Base-by-base conservation (phyloP, 2,113 vertebrate genomes). In the Cryptotis parvus region DNA sequence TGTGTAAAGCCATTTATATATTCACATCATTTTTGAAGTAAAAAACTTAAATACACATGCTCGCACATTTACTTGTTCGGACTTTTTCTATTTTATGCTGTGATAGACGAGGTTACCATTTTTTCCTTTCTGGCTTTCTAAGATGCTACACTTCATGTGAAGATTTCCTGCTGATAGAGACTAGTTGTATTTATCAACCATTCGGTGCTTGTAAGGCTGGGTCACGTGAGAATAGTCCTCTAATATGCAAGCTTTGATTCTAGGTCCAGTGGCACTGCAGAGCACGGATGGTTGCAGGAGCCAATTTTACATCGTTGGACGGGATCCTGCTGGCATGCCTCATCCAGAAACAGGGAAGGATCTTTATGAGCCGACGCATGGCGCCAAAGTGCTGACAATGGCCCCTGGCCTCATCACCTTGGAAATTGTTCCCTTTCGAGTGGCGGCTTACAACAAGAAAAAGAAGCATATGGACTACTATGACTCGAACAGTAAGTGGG, bases 201-300 rank as follows among this genome's bases (percentile, higher is more conserved):
- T 5, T 91, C 63, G 12, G 6, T 43, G 0, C 39, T 89, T 84
- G 55, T 33, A 3, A 41, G 15, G 16, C 12, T 22, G 33, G 33
- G 20, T 69, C 74, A 31, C 78, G 63, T 81, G 33, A 55, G 58
- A 9, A 12, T 18, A 2, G 9, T 65, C 22, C 20, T 63, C 70
- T 83, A 75, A 91, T 76, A 7, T 5, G 41, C 33, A 52, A 37
- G 26, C 77, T 31, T 83, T 45, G 39, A 0, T 70, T 92, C n/a
- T 93, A 99, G 99, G 99, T 99, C 91, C 99, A 99, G 96, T 99
- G 99, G 99, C 99, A 99, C 55, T 99, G 99, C 97, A 98, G 99
- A 87, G 98, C 99, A 4, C 98, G 99, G 31, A 99, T 99, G 99
- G 99, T 99, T 55, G 99, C 99, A 1, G 99, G 99, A 61, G 99